A percentile compares a stretch with the other conserved stretches of the same genome.
phyloP scores from a whole-genome alignment of 2,888 invertebrate species.

The Chelonus formosanus region DNA sequence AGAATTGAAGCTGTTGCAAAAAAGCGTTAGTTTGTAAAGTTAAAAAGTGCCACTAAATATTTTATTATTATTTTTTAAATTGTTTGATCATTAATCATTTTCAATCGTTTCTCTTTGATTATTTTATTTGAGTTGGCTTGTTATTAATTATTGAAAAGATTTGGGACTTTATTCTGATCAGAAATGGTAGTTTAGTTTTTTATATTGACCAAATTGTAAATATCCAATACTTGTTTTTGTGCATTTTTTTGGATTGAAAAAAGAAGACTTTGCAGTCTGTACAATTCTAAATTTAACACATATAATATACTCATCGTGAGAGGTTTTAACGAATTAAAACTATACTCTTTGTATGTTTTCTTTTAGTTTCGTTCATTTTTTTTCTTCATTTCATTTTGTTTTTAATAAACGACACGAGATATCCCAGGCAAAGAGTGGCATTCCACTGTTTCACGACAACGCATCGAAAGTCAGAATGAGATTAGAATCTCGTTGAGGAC shows the following conservation, averaged over 20 bases:
- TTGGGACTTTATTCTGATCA: too few species aligned
- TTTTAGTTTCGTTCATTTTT: constrained; percentile 20
- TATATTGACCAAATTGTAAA: too few species aligned
- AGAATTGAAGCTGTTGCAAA: constrained; percentile 89
- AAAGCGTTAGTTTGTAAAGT: constrained; percentile 47
- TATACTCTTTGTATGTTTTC: neutral
- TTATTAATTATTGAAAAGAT: too few species aligned
- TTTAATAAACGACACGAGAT: constrained; percentile 45
- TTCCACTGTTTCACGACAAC: constrained; percentile 51
- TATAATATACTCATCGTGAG: constrained; percentile 1
- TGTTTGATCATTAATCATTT: too few species aligned
- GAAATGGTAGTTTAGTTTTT: too few species aligned
- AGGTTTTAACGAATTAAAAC: neutral
- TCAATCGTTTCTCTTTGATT: too few species aligned
- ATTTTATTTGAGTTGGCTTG: too few species aligned
- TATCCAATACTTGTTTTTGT: too few species aligned
- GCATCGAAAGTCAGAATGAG: constrained; percentile 58
- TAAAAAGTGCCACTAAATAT: constrained; percentile 30
- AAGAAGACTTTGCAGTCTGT: too few species aligned
- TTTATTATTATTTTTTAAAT: neutral
- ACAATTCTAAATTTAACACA: too few species aligned
- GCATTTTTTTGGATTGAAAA: too few species aligned
- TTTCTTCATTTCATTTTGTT: constrained; percentile 41
- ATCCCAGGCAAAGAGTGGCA: constrained; percentile 47
- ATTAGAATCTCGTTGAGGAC: constrained; percentile 59